These are phyloP conservation scores for Zaprionus taronus DNA, from an alignment of 1,140 invertebrate species.

Conservation along the genomic window DNA sequence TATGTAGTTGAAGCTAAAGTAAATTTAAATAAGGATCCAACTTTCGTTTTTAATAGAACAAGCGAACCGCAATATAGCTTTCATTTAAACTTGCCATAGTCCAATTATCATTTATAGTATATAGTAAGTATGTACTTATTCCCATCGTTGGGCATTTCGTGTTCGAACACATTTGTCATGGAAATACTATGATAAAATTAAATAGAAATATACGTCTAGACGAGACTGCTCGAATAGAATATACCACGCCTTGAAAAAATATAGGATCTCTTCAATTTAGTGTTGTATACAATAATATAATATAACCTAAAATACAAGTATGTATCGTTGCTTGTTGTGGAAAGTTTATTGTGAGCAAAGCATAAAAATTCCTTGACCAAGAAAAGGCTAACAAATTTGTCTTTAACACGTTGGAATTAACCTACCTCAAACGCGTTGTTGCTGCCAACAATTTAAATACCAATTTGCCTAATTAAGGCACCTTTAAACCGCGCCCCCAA, in stretches of 20 bases:
- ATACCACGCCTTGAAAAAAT: not conserved
- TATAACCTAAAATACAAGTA: not conserved
- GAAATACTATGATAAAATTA: slow-evolving; percentile 2
- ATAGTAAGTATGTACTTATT: not conserved
- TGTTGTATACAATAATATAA: not conserved
- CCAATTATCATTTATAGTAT: slow-evolving; percentile 20
- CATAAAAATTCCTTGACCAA: slow-evolving; percentile 30
- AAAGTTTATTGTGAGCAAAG: slow-evolving; percentile 7
- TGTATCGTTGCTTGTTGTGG: not conserved
- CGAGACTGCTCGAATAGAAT: not conserved
- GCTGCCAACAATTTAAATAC: slow-evolving; percentile 71
- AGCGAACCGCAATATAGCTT: not conserved
- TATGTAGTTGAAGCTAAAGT: not conserved
- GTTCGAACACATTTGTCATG: slow-evolving; percentile 43
- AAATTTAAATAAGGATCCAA: not conserved
- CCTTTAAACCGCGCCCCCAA: slow-evolving; percentile 61
- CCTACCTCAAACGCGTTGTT: slow-evolving; percentile 56
- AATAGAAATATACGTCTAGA: slow-evolving; percentile 7
- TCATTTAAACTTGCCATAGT: not conserved
- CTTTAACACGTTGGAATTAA: slow-evolving; percentile 36
- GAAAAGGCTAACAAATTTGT: slow-evolving; percentile 50
- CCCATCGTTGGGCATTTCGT: slow-evolving; percentile 32
- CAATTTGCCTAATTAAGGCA: slow-evolving; percentile 78
- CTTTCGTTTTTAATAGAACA: not conserved
- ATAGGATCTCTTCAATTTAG: not conserved